These are phyloP conservation scores for Wiebesia pumilae DNA, from an alignment of 1,140 invertebrate genomes.

Conservation along the genomic window DNA sequence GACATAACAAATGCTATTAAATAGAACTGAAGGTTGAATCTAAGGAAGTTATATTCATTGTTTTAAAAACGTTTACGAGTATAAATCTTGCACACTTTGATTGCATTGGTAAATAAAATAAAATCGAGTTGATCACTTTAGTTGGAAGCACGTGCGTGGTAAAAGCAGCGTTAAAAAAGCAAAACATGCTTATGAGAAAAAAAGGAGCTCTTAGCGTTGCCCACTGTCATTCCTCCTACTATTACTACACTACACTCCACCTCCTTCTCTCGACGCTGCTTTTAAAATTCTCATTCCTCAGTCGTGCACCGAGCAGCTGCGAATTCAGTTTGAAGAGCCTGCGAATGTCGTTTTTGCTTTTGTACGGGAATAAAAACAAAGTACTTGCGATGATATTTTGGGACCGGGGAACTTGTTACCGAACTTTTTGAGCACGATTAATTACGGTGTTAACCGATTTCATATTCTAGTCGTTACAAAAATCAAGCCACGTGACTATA, in stretches of 20 bases:
- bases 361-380: background rate
- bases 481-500: too few species aligned
- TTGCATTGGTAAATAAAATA: too few species aligned
- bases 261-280: background rate
- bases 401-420: too few species aligned
- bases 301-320: slow-evolving; percentile 37
- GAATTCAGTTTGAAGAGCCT: background rate
- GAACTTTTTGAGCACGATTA: too few species aligned
- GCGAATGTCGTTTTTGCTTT: background rate
- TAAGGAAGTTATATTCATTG: too few species aligned
- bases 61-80: too few species aligned
- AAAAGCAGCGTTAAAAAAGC: background rate
- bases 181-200: background rate
- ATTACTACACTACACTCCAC: background rate
- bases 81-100: too few species aligned
- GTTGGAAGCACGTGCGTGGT: background rate
- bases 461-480: too few species aligned
- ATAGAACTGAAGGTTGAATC: too few species aligned
- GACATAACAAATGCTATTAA: too few species aligned
- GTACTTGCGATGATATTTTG: slow-evolving; percentile 1
- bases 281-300: slow-evolving; percentile 7
- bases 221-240: background rate
- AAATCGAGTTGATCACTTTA: too few species aligned
- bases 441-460: too few species aligned
- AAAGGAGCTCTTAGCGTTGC: background rate